A percentile compares a stretch with the other conserved stretches of the same genome.
phyloP scores from a whole-genome alignment of 2,797 vertebrate species.

The Varecia variegata region DNA sequence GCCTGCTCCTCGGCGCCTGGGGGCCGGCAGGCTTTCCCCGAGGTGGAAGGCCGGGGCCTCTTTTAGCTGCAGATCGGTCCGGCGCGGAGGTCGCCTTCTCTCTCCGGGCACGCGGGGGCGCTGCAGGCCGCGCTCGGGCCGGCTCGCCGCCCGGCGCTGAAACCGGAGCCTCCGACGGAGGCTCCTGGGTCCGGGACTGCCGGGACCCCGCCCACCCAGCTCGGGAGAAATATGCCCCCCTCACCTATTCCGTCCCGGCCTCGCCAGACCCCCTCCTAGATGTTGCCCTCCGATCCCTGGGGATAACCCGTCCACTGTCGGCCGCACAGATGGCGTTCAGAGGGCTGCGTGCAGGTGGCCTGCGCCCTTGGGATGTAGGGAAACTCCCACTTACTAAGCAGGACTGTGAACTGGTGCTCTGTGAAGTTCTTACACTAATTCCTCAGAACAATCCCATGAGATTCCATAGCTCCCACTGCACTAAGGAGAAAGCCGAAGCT shows the following conservation, averaged over 20 bases:
- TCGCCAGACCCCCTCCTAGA: not conserved
- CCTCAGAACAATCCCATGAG: not conserved
- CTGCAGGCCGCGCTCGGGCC: slow-evolving; percentile 50
- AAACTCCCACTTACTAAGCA: not conserved
- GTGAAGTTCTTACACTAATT: not conserved
- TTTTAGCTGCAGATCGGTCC: fast-evolving
- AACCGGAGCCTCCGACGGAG: fast-evolving
- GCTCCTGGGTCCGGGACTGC: fast-evolving
- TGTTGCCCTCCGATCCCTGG: not conserved
- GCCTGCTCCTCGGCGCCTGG: not conserved
- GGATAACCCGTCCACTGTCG: not conserved
- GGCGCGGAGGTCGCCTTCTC: not conserved
- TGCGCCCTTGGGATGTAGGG: not conserved
- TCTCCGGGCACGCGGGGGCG: slow-evolving; percentile 51
- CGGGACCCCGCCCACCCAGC: fast-evolving
- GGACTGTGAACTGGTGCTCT: not conserved
- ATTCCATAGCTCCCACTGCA: not conserved
- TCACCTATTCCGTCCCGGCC: fast-evolving
- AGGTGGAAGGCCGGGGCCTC: fast-evolving
- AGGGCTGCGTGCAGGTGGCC: not conserved
- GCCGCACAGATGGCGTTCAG: not conserved
- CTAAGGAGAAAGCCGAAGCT: not conserved
- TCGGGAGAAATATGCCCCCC: fast-evolving
- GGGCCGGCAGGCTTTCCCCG: not conserved
- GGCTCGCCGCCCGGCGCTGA: fast-evolving